Percentiles rank a stretch among this genome's conserved stretches.
phyloP scores from a whole-genome alignment of 2,797 vertebrate genomes.

The Jordanella pulchra region DNA sequence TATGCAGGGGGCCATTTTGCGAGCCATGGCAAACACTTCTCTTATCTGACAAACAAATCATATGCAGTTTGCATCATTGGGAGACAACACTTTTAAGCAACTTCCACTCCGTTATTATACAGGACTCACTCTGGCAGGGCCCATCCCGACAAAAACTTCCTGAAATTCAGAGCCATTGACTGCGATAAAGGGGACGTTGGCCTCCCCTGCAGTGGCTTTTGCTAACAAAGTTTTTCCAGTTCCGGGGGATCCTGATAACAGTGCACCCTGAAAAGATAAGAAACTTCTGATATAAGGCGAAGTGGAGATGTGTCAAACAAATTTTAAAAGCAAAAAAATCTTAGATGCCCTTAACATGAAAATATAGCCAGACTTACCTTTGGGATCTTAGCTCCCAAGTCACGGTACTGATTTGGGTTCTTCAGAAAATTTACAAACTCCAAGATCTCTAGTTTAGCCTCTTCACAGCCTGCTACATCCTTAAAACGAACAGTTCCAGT shows the following conservation, averaged over 20 bases:
- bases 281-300: neutral
- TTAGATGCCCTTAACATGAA: neutral
- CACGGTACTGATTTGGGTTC: constrained; percentile 90
- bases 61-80: neutral
- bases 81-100: neutral
- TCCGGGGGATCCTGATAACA: constrained; percentile 93
- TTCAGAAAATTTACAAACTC: constrained; percentile 96
- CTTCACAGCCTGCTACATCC: constrained; percentile 95
- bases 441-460: constrained; percentile 95
- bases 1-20: constrained; percentile 84
- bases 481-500: constrained; percentile 90
- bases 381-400: constrained; percentile 96
- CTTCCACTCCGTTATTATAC: neutral
- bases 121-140: constrained; percentile 89
- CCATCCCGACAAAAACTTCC: constrained; percentile 96
- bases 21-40: constrained; percentile 81
- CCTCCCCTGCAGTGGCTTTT: constrained; percentile 95
- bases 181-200: constrained; percentile 93
- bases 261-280: constrained; percentile 84
- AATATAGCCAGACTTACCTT: constrained; percentile 80
- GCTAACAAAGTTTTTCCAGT: constrained; percentile 95
- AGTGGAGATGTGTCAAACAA: neutral
- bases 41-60: constrained; percentile 67
- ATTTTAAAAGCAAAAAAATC: neutral
- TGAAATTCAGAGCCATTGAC: constrained; percentile 95